Percentiles rank a stretch among this genome's conserved stretches.
phyloP scores from a whole-genome alignment of 1,140 invertebrate species.

The Andrena cerasifolii region DNA sequence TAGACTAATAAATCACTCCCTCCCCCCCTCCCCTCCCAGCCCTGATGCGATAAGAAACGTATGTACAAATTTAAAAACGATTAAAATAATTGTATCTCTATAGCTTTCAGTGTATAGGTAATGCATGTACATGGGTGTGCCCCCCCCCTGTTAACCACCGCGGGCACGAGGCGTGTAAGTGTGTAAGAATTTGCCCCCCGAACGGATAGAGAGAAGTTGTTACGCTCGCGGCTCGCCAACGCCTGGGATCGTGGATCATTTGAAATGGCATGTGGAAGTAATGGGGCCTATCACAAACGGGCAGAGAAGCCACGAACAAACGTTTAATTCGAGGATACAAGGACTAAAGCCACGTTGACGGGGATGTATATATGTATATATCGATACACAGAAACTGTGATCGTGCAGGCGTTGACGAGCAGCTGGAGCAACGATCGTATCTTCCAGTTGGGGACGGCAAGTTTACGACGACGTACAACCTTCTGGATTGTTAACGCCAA shows the following conservation, averaged over 20 bases:
- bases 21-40: constrained; percentile 25
- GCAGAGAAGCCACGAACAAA: neutral
- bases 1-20: constrained; percentile 71
- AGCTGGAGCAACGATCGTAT: constrained; percentile 3
- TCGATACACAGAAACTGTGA: neutral
- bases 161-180: neutral
- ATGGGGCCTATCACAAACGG: constrained; percentile 11
- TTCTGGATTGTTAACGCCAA: neutral
- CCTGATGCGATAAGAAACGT: constrained; percentile 66
- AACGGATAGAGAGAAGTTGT: constrained; percentile 38
- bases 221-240: constrained; percentile 39
- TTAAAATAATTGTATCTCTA: constrained; percentile 56
- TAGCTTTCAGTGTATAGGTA: constrained; percentile 7
- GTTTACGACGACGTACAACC: neutral
- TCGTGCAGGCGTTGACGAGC: constrained; percentile 1
- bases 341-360: neutral
- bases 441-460: constrained; percentile 5
- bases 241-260: neutral
- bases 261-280: neutral
- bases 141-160: no score
- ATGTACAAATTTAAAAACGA: constrained; percentile 67
- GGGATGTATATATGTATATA: no score
- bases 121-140: neutral
- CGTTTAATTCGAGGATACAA: neutral
- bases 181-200: constrained; percentile 24